These are phyloP conservation scores for Calyptommatus sinebrachiatus DNA, from an alignment of 2,113 vertebrate species.

Conservation along the genomic window DNA sequence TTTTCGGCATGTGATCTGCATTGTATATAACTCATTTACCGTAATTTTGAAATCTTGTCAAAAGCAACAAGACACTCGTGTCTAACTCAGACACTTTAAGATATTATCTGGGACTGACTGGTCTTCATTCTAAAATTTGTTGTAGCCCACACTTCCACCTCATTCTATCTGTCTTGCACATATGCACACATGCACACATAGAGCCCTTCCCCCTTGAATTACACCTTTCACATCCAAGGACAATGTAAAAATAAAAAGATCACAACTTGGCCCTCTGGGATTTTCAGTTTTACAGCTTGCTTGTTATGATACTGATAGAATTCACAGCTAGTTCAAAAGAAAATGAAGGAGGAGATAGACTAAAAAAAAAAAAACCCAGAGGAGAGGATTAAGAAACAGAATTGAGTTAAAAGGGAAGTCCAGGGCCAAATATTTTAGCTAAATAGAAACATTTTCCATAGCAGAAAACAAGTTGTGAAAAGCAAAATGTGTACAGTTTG, in stretches of 20 bases:
- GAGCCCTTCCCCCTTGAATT: slow-evolving; percentile 63
- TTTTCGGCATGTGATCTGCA: neutral
- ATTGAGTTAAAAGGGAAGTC: neutral
- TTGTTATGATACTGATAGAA: slow-evolving; percentile 48
- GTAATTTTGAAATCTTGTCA: slow-evolving; percentile 39
- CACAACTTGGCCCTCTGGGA: slow-evolving; percentile 65
- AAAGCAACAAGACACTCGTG: slow-evolving; percentile 44
- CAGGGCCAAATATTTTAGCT: neutral
- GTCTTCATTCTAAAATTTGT: slow-evolving; percentile 66
- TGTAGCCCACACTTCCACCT: slow-evolving; percentile 45
- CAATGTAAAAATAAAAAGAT: slow-evolving; percentile 76
- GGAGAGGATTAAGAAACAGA: neutral
- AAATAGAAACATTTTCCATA: neutral
- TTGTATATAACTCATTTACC: slow-evolving; percentile 18
- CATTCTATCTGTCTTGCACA: neutral
- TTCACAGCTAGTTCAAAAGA: slow-evolving; percentile 67
- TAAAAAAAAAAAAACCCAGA: neutral
- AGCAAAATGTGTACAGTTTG: neutral
- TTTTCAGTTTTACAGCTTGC: slow-evolving; percentile 59
- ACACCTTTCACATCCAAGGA: slow-evolving; percentile 73
- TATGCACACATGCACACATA: slow-evolving; percentile 23
- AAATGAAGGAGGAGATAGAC: slow-evolving; percentile 42
- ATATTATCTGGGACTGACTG: slow-evolving; percentile 63
- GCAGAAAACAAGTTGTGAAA: neutral
- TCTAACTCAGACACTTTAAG: slow-evolving; percentile 54